Percentiles rank a stretch among this genome's conserved stretches.
Evolutionary conservation across 2,888 invertebrate species (phyloP).

Genomic region (Tortricodes alternella): DNA sequence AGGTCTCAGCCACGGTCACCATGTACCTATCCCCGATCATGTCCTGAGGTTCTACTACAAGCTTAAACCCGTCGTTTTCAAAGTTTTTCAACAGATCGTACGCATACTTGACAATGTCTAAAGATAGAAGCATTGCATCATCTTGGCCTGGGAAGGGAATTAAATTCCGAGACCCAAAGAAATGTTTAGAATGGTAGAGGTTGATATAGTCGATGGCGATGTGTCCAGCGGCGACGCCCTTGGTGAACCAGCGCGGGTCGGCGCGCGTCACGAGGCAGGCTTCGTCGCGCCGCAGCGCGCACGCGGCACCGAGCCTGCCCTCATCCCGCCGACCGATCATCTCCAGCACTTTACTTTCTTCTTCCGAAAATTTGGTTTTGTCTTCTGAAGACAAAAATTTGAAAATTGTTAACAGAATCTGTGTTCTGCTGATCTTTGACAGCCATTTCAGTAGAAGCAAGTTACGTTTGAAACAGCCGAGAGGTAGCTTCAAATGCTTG

Average conservation of each 20-base stretch:
- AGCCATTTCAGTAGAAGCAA: slow-evolving; percentile 17
- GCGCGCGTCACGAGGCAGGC: slow-evolving; percentile 30
- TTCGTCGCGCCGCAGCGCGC: slow-evolving; percentile 16
- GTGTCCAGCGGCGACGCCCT: slow-evolving; percentile 38
- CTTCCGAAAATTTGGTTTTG: slow-evolving; percentile 16
- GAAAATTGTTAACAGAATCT: neutral
- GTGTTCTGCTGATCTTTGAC: neutral
- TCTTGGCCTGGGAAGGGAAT: slow-evolving; percentile 32
- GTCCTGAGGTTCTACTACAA: too few species aligned
- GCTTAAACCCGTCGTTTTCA: slow-evolving; percentile 28
- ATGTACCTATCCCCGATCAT: neutral
- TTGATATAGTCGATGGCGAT: slow-evolving; percentile 38
- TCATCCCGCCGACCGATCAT: slow-evolving; percentile 26
- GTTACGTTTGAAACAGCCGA: neutral
- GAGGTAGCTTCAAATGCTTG: slow-evolving; percentile 6
- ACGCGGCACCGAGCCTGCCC: neutral
- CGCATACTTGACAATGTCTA: slow-evolving; percentile 49
- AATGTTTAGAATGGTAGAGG: slow-evolving; percentile 30
- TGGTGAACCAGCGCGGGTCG: slow-evolving; percentile 44
- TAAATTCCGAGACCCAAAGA: slow-evolving; percentile 33
- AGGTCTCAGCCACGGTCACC: neutral
- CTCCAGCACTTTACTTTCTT: neutral
- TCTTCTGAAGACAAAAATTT: neutral
- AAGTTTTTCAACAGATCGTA: slow-evolving; percentile 49
- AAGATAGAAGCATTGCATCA: slow-evolving; percentile 39